phyloP scores from a whole-genome alignment of 2,888 invertebrate species.

The Nematopogon swammerdamellus region DNA sequence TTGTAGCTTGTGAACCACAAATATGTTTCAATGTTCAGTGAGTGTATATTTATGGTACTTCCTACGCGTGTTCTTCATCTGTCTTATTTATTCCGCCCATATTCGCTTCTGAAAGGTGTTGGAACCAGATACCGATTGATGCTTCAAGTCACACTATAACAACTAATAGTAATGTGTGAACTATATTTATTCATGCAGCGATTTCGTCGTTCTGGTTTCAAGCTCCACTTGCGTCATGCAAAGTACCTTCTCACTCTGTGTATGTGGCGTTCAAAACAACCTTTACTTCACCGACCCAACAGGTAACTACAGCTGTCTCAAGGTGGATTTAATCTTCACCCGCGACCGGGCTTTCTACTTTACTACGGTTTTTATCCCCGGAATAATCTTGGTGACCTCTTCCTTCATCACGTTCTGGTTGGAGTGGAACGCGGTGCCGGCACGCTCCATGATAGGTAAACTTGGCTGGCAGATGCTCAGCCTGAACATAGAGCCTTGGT shows the following conservation, averaged over 20 bases:
- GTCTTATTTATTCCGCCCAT: no score
- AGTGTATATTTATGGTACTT: no score
- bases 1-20: no score
- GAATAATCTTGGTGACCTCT: slow-evolving; percentile 85
- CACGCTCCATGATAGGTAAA: slow-evolving; percentile 85
- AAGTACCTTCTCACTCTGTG: neutral
- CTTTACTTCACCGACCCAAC: slow-evolving; percentile 12
- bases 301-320: slow-evolving; percentile 90
- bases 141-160: no score
- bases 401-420: slow-evolving; percentile 87
- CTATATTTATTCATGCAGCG: no score
- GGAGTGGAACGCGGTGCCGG: slow-evolving; percentile 88
- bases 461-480: neutral
- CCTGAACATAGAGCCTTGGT: slow-evolving; percentile 21
- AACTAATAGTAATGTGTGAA: no score
- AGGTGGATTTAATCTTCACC: slow-evolving; percentile 83
- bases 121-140: no score
- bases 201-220: no score
- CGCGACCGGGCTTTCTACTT: slow-evolving; percentile 88
- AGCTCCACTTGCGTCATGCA: no score
- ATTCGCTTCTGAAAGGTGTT: no score
- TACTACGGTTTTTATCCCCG: slow-evolving; percentile 88
- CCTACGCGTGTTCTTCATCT: no score
- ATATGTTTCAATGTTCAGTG: no score
- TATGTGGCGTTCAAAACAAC: neutral